Evolutionary conservation across 64 coral and sea anemone genomes (phyloP).

Genomic region (Pocillopora verrucosa): DNA sequence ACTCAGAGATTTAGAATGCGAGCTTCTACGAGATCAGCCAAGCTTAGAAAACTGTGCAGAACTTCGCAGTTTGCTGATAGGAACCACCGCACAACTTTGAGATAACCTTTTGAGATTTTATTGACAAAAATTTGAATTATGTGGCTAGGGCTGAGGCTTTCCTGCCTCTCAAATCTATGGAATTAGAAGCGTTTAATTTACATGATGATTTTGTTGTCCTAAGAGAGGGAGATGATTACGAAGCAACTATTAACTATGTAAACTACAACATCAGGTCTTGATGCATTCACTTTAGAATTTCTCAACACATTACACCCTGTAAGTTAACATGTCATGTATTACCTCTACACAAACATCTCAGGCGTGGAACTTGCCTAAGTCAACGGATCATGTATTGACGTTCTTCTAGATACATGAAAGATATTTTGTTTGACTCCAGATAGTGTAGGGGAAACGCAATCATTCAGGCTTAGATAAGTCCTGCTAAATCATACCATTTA

Average conservation of each 20-base stretch:
- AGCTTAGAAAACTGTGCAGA: slow-evolving; percentile 13
- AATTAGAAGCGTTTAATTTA: slow-evolving; percentile 12
- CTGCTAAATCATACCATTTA: slow-evolving; percentile 11
- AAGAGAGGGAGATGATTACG: slow-evolving; percentile 8
- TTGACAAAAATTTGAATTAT: slow-evolving; percentile 19
- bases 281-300: slow-evolving; percentile 10
- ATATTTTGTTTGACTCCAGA: not conserved
- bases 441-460: not conserved
- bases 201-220: slow-evolving; percentile 25
- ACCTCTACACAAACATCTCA: not conserved
- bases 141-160: slow-evolving; percentile 16
- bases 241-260: slow-evolving; percentile 22
- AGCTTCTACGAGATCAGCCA: not conserved
- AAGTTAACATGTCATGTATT: not conserved
- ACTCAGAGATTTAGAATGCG: slow-evolving; percentile 17
- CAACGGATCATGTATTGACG: not conserved
- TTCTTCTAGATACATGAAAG: not conserved
- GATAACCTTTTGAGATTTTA: slow-evolving; percentile 15
- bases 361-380: slow-evolving; percentile 20
- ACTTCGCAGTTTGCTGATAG: slow-evolving; percentile 8
- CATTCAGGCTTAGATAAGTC: not conserved
- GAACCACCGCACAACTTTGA: not conserved
- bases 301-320: slow-evolving; percentile 4
- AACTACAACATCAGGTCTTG: not conserved
- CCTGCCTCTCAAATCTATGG: not conserved